These are phyloP conservation scores for Mastomys natalensis DNA, from an alignment of 2,113 vertebrate genomes.

Conservation along the genomic window DNA sequence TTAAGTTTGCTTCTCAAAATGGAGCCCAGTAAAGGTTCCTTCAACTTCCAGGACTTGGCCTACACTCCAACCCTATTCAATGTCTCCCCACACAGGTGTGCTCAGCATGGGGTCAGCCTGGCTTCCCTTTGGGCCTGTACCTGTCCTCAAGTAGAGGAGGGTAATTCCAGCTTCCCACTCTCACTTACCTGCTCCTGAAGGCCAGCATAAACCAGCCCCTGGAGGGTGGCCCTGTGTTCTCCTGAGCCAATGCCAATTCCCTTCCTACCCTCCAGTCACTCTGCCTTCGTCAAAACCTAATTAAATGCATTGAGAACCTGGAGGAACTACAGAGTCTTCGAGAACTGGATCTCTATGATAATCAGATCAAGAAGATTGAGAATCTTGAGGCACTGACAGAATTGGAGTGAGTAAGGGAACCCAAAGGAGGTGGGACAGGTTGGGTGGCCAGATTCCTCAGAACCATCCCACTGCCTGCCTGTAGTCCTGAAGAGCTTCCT, in stretches of 20 bases:
- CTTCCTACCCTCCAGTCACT: conserved; percentile 89
- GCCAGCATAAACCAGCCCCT: neutral
- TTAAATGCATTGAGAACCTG: conserved; percentile 97
- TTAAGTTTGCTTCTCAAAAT: neutral
- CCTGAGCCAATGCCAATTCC: neutral
- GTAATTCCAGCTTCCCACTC: neutral
- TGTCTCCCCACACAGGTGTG: rapidly evolving
- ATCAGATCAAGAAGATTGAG: conserved; percentile 96
- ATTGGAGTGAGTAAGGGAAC: conserved; percentile 92
- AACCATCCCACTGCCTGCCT: neutral
- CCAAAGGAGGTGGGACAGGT: rapidly evolving
- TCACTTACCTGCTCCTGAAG: neutral
- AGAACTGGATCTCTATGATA: conserved; percentile 98
- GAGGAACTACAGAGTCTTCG: conserved; percentile 91
- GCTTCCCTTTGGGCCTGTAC: neutral
- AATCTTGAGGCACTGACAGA: conserved; percentile 93
- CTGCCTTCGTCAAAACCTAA: conserved; percentile 97
- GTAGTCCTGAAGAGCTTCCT: neutral
- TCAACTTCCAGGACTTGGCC: neutral
- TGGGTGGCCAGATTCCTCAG: neutral
- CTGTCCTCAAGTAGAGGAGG: neutral
- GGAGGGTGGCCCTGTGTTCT: neutral
- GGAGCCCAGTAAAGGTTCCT: neutral
- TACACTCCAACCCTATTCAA: too few relatives aligned
- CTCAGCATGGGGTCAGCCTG: neutral